Base-by-base conservation (phyloP, 2,888 invertebrate species). In the Leptopilina drosophilae region DNA sequence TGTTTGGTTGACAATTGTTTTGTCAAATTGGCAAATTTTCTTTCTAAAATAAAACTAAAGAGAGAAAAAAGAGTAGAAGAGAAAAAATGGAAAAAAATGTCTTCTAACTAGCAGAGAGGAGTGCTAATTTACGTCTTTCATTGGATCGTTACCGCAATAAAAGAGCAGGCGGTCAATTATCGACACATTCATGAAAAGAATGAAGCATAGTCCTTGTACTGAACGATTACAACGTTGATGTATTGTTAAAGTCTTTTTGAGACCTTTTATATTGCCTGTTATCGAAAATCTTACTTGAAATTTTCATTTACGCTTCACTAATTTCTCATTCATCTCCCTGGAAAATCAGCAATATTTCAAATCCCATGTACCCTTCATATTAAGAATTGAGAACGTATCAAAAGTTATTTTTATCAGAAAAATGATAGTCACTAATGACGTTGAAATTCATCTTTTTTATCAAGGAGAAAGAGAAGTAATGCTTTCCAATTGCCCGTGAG, bases 401-500 rank as follows among this genome's bases (percentile, higher is more conserved):
- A 7, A 56, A 20, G 14, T 33, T 33, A 7, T 56, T 56, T 56
- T 73, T 26, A 20, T 26, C n/a, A 62, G 20, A 73, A 73, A 73
- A 56, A 56, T 73, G 73, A 56, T 56, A 56, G 33, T 53, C 33
- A 26, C 53, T 73, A 73, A 73, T 53, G 73, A 73, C 56, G 33
- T 49, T 56, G 73, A 2, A 73, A 73, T 14, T 46, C 14, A 7
- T 59, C 4, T 59, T n/a, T 76, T 64, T 15, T 64, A 49, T 49
- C 49, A 11, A 49, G 33, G 62, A 76, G 64, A 76, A 59, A 26
- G 15, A 15, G 15, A 15, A 64, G 62, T 69, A 78, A 78, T 78
- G 75, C 49, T 73, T 73, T 78, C 78, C 76, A 79, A 82, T 85
- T 83, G 82, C 79, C 66, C 76, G 76, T 49, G 49, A 49, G 46